Base-by-base conservation (phyloP, 1,140 invertebrate species). In the Camponotus pennsylvanicus region DNA sequence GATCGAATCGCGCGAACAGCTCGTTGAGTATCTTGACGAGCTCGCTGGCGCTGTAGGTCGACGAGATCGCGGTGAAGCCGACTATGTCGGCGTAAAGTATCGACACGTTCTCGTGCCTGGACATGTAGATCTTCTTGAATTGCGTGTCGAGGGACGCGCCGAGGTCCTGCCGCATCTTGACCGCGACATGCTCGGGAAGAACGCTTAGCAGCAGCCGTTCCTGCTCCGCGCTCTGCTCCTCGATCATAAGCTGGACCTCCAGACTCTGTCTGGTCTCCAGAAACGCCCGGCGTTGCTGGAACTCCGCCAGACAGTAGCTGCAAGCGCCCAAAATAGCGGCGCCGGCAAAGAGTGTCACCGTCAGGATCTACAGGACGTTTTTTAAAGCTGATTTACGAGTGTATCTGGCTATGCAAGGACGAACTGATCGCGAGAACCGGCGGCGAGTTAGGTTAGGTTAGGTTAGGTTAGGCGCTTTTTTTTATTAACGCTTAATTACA, bases 91-190 rank as follows among this genome's bases (percentile, higher is more conserved):
- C 98, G 94, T 98, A 98, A 59, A 98, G 96, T 92, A 98, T 98
- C 97, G 98, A 99, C 87, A 99, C 98, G 95, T 99, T 99, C 95
- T 99, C 98, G 94, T 99, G 98, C 21, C 98, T 96, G 85, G 98
- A 98, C 98, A 99, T 99, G 93, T 99, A 99, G 92, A 99, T 99
- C 95, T 99, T 99, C 95, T 99, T 98, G 94, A 99, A 99, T 93
- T 99, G 98, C 5, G 97, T 97, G 82, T 98, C 98, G 78, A 98
- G 97, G 4, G 97, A 97, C 21, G 97, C 97, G 15, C 98, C 98
- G 82, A 99, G 95, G 93, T 99, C 98, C 93, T 98, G 97, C 6
- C 98, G 95, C 98, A 99, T 99, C 94, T 98, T 98, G 27, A 98
- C 98, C 0, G 98, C 98, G 64, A 99, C 98, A 95, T 99, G 98